phyloP scores from a whole-genome alignment of 2,797 vertebrate species.

The Vireo griseus region DNA sequence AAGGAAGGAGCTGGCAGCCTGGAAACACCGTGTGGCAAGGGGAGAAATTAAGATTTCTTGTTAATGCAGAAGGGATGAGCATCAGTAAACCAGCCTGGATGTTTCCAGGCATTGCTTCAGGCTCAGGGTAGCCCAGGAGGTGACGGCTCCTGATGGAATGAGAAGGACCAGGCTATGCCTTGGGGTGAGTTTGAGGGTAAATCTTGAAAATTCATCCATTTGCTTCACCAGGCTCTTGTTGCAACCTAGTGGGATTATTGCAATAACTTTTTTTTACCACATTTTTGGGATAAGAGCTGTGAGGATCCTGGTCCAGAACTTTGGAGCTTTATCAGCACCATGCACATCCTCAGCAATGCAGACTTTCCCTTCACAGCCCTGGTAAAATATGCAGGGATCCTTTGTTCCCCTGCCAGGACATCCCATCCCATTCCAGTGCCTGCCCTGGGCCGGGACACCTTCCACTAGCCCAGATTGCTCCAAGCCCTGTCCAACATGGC shows the following conservation, averaged over 20 bases:
- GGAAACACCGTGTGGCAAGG: not conserved
- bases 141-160: fast-evolving
- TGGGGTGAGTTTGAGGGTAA: not conserved
- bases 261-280: not conserved
- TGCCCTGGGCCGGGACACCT: not conserved
- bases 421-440: not conserved
- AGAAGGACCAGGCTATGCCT: not conserved
- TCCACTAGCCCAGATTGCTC: fast-evolving
- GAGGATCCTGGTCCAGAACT: not conserved
- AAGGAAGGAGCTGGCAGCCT: not conserved
- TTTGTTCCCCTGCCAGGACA: not conserved
- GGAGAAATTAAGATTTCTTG: not conserved
- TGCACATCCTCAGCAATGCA: fast-evolving
- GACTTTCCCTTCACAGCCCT: not conserved
- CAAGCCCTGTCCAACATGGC: fast-evolving
- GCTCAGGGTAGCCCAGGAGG: not conserved
- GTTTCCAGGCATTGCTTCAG: fast-evolving
- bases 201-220: not conserved
- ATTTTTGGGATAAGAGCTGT: not conserved
- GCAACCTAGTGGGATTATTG: not conserved
- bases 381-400: not conserved
- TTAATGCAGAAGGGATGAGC: not conserved
- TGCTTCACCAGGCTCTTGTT: not conserved
- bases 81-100: not conserved
- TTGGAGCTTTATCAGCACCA: not conserved